A percentile compares a stretch with the other conserved stretches of the same genome.
Conservation (phyloP, 2,888 invertebrate genomes). For the Drosophila dives region DNA sequence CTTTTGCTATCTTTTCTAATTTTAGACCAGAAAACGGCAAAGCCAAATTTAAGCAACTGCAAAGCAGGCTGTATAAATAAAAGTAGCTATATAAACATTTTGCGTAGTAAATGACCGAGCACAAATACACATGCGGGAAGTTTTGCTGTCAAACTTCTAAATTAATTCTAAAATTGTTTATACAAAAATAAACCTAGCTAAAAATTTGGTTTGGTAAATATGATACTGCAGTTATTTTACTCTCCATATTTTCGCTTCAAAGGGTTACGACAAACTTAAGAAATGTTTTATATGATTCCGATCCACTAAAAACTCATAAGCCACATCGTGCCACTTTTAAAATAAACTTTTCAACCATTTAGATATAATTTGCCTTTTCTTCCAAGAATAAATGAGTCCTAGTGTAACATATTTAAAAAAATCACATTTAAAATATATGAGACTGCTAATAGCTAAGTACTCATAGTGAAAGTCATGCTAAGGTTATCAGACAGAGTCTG, state of each 20-base stretch:
- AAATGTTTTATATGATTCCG: slow-evolving; percentile 9
- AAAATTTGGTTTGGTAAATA: not conserved
- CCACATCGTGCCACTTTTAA: slow-evolving; percentile 1
- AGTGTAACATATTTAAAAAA: slow-evolving; percentile 49
- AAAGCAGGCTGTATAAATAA: slow-evolving; percentile 72
- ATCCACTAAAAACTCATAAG: slow-evolving; percentile 8
- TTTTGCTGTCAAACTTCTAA: slow-evolving; percentile 6
- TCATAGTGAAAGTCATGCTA: slow-evolving; percentile 65
- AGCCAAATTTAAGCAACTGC: slow-evolving; percentile 54
- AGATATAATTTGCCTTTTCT: slow-evolving; percentile 46
- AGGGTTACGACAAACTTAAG: not conserved
- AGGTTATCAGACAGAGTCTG: slow-evolving; percentile 67
- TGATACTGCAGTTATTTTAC: not conserved
- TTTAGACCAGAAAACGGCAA: slow-evolving; percentile 65
- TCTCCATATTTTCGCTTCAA: not conserved
- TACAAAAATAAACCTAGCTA: not conserved
- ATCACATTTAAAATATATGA: slow-evolving; percentile 54
- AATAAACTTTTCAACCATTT: slow-evolving; percentile 37
- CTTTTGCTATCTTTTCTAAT: slow-evolving; percentile 73
- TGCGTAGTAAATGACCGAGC: not conserved
- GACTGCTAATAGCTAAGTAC: slow-evolving; percentile 58
- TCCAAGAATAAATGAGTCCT: slow-evolving; percentile 61
- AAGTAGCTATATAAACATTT: slow-evolving; percentile 30
- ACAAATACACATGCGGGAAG: not conserved
- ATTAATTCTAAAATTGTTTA: not conserved